A percentile compares a stretch with the other conserved stretches of the same genome.
Evolutionary conservation across 2,797 vertebrate genomes (phyloP).

Genomic region (Pempheris klunzingeri): DNA sequence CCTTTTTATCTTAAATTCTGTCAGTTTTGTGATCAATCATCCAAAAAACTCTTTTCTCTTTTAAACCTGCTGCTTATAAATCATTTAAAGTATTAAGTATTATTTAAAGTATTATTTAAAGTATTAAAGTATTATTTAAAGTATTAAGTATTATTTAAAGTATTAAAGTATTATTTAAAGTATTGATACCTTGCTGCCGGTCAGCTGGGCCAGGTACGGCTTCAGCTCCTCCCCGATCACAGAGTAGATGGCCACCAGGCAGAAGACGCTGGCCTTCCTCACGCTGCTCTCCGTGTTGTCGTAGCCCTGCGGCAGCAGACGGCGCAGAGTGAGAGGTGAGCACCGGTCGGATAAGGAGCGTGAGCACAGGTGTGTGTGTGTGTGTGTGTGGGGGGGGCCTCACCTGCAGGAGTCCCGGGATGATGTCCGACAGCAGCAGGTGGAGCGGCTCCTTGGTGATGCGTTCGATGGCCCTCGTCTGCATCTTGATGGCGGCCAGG

Average conservation of each 20-base stretch:
- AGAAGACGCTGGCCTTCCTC: constrained; percentile 96
- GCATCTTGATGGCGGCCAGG: constrained; percentile 96
- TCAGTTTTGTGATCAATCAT: too few species aligned
- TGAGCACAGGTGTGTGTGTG: too few species aligned
- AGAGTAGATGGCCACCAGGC: constrained; percentile 93
- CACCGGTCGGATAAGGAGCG: too few species aligned
- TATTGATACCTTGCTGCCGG: constrained; percentile 96
- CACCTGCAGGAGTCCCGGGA: constrained; percentile 94
- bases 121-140: too few species aligned
- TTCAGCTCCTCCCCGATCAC: constrained; percentile 96
- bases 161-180: too few species aligned
- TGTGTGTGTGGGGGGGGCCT: not conserved
- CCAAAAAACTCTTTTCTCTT: too few species aligned
- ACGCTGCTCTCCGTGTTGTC: constrained; percentile 97
- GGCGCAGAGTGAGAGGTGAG: not conserved
- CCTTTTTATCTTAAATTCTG: too few species aligned
- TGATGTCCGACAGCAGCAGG: constrained; percentile 91
- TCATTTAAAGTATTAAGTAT: too few species aligned
- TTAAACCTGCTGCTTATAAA: too few species aligned
- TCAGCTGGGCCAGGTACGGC: constrained; percentile 94
- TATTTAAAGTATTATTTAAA: too few species aligned
- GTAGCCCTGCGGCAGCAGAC: constrained; percentile 86
- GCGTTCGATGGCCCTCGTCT: constrained; percentile 93
- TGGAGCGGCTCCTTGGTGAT: constrained; percentile 90
- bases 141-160: too few species aligned